Evolutionary conservation across 2,113 vertebrate species (phyloP).

Genomic region (Passer montanus): DNA sequence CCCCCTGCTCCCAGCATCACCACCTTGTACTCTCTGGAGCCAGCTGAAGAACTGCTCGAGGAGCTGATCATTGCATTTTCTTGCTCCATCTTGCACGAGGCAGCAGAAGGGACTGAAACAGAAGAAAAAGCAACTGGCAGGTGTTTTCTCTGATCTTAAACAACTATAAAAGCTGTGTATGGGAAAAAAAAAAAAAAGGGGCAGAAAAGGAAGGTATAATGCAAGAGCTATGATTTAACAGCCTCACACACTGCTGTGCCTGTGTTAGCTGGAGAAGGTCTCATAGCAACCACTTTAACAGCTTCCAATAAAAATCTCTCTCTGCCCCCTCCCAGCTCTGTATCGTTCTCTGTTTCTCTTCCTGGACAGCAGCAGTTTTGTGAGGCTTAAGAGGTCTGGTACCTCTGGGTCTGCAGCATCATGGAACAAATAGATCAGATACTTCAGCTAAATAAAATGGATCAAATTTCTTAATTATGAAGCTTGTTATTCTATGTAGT

Average conservation of each 20-base stretch:
- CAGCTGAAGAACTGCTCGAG: constrained; percentile 52
- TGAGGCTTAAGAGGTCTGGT: neutral
- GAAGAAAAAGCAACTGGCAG: constrained; percentile 53
- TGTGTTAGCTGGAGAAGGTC: constrained; percentile 68
- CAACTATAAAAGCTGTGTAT: constrained; percentile 63
- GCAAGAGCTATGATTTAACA: constrained; percentile 62
- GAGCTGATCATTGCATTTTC: constrained; percentile 63
- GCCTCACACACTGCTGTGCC: constrained; percentile 54
- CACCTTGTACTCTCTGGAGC: constrained; percentile 77
- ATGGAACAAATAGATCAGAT: neutral
- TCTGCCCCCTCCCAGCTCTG: constrained; percentile 60
- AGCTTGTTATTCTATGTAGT: neutral
- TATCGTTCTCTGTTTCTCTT: constrained; percentile 27
- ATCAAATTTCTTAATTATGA: neutral
- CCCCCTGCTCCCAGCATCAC: constrained; percentile 78
- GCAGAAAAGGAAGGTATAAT: constrained; percentile 40
- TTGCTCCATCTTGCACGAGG: constrained; percentile 69
- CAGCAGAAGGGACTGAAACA: neutral
- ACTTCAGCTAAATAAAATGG: neutral
- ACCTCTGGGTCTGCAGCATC: constrained; percentile 1
- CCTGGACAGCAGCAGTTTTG: constrained; percentile 35
- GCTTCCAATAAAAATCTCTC: constrained; percentile 80
- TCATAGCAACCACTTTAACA: constrained; percentile 81
- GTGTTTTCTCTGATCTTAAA: constrained; percentile 61
- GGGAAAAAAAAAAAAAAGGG: neutral